phyloP scores from a whole-genome alignment of 1,140 invertebrate species.

The Zaprionus camerounensis region DNA sequence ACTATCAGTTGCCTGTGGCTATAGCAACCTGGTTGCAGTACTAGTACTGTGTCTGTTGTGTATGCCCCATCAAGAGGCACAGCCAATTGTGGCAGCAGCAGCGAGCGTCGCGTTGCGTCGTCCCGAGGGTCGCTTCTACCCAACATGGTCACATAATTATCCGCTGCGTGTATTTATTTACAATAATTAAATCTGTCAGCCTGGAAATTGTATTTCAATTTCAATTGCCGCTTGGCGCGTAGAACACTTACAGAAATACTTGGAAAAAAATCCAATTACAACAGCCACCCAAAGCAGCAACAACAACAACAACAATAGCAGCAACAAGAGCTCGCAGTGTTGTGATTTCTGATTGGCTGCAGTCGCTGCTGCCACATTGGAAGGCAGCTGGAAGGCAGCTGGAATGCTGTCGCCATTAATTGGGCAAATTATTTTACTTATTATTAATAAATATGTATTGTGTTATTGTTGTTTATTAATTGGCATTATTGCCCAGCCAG shows the following conservation, averaged over 20 bases:
- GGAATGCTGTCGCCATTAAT: constrained; percentile 73
- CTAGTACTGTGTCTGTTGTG: too few species aligned
- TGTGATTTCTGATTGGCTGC: constrained; percentile 49
- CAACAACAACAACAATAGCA: constrained; percentile 20
- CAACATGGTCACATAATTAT: constrained; percentile 58
- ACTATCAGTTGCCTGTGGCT: background rate
- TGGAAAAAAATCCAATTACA: constrained; percentile 42
- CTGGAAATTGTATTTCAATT: constrained; percentile 60
- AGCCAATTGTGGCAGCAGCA: constrained; percentile 13
- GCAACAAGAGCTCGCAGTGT: constrained; percentile 32
- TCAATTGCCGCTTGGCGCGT: constrained; percentile 42
- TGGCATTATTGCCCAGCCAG: constrained; percentile 62
- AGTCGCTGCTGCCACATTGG: constrained; percentile 12
- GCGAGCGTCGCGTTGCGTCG: too few species aligned
- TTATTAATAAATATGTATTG: constrained; percentile 80
- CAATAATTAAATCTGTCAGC: constrained; percentile 77
- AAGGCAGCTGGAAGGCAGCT: constrained; percentile 34
- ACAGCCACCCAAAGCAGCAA: constrained; percentile 8
- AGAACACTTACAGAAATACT: constrained; percentile 41
- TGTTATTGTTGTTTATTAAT: constrained; percentile 70
- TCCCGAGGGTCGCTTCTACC: constrained; percentile 20
- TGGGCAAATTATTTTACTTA: constrained; percentile 77
- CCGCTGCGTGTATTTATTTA: constrained; percentile 57
- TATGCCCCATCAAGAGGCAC: background rate
- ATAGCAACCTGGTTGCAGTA: background rate